Evolutionary conservation across 2,113 vertebrate genomes (phyloP).

Genomic region (Tachysurus fulvidraco): DNA sequence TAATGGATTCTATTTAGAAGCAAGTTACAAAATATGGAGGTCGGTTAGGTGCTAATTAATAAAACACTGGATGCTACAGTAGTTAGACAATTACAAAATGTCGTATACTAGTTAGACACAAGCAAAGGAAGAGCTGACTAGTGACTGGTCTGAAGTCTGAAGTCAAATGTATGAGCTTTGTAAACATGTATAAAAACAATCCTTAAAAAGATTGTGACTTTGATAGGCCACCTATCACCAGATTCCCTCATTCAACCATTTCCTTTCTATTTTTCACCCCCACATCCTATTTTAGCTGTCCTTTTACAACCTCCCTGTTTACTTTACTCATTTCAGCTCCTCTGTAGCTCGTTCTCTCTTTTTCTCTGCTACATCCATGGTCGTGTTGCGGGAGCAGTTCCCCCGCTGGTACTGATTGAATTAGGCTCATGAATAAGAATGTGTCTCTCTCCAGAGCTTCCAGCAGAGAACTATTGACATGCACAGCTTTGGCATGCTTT

Average conservation of each 20-base stretch:
- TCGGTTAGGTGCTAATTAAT: background rate
- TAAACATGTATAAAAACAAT: background rate
- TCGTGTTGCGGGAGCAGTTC: background rate
- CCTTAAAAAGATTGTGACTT: background rate
- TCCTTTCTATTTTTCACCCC: background rate
- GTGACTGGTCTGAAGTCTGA: background rate
- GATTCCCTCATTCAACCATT: background rate
- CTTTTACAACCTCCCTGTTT: background rate
- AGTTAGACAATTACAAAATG: background rate
- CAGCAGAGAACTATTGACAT: constrained; percentile 49
- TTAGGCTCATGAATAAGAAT: constrained; percentile 57
- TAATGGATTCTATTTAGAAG: background rate
- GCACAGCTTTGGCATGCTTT: background rate
- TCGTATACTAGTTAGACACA: background rate
- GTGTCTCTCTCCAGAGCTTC: constrained; percentile 41
- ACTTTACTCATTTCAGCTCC: background rate
- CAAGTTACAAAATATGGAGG: background rate
- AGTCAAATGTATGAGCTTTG: background rate
- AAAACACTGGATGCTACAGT: background rate
- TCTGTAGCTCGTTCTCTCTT: constrained; percentile 17
- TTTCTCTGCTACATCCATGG: constrained; percentile 16
- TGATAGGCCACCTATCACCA: background rate
- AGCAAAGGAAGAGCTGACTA: background rate
- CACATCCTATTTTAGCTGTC: background rate
- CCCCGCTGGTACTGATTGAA: constrained; percentile 43